These are phyloP conservation scores for Ascaphus truei DNA, from an alignment of 2,113 vertebrate species.

Conservation along the genomic window DNA sequence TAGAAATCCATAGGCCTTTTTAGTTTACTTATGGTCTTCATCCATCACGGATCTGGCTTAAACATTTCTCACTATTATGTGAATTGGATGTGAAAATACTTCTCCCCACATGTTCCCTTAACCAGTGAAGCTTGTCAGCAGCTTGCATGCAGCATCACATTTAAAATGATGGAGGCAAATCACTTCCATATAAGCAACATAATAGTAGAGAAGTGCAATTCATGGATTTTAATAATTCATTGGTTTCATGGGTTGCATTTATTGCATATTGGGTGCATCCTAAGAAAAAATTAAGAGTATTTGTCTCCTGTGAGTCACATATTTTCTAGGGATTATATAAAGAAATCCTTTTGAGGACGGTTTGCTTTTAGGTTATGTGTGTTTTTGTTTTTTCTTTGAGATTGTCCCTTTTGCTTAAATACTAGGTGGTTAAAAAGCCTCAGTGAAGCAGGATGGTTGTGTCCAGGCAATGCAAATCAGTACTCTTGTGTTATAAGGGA, in stretches of 20 bases:
- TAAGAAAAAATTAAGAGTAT: slow-evolving; percentile 17
- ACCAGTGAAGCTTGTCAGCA: slow-evolving; percentile 15
- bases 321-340: too few relatives aligned
- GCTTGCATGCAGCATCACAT: neutral
- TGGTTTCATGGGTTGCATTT: neutral
- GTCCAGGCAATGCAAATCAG: too few relatives aligned
- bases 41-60: slow-evolving; percentile 21
- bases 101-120: slow-evolving; percentile 8
- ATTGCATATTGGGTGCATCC: neutral
- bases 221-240: slow-evolving; percentile 11
- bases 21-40: slow-evolving; percentile 7
- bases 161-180: slow-evolving; percentile 10
- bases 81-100: slow-evolving; percentile 38
- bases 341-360: too few relatives aligned
- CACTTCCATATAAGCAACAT: neutral
- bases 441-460: too few relatives aligned
- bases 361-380: too few relatives aligned
- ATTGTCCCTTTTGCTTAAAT: too few relatives aligned
- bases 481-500: too few relatives aligned
- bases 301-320: neutral
- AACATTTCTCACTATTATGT: slow-evolving; percentile 23
- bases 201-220: neutral
- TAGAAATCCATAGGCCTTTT: neutral
- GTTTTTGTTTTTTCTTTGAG: too few relatives aligned
- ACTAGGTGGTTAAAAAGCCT: too few relatives aligned